Evolutionary conservation across 2,797 vertebrate species (phyloP).

Genomic region (Capromys pilorides): DNA sequence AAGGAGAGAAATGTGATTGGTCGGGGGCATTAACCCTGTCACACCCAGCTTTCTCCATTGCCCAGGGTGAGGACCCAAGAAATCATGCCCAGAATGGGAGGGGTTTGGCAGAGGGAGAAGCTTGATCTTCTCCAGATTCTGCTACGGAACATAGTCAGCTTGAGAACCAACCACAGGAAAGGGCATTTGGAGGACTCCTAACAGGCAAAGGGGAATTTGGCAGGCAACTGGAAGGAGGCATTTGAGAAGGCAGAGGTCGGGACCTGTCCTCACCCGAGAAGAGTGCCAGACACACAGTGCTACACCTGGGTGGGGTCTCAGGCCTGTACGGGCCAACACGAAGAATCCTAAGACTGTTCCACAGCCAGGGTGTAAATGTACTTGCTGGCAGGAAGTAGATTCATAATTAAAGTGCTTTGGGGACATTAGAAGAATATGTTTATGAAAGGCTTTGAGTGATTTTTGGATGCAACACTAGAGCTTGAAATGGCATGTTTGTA

Average conservation of each 20-base stretch:
- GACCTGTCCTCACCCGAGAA: background rate
- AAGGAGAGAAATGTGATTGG: background rate
- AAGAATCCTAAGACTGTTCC: background rate
- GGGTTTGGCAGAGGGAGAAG: background rate
- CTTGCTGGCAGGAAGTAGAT: conserved; percentile 79
- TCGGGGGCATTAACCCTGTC: background rate
- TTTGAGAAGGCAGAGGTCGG: background rate
- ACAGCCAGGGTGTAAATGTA: conserved; percentile 79
- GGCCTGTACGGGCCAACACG: background rate
- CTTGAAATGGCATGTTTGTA: conserved; percentile 66
- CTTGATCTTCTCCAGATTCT: conserved; percentile 4
- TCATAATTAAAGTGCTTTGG: conserved; percentile 81
- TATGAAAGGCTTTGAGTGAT: conserved; percentile 77
- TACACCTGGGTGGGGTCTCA: background rate
- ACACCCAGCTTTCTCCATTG: background rate
- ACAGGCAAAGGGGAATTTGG: background rate
- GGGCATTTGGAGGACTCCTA: background rate
- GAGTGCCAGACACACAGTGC: background rate
- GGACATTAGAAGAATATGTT: conserved; percentile 81
- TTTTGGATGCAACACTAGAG: conserved; percentile 66
- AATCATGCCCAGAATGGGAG: background rate
- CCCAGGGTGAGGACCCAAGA: background rate
- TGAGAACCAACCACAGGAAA: background rate
- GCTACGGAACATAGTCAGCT: background rate
- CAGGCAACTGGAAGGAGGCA: background rate